phyloP scores from a whole-genome alignment of 2,113 vertebrate species.

The Pelvicachromis taeniatus region DNA sequence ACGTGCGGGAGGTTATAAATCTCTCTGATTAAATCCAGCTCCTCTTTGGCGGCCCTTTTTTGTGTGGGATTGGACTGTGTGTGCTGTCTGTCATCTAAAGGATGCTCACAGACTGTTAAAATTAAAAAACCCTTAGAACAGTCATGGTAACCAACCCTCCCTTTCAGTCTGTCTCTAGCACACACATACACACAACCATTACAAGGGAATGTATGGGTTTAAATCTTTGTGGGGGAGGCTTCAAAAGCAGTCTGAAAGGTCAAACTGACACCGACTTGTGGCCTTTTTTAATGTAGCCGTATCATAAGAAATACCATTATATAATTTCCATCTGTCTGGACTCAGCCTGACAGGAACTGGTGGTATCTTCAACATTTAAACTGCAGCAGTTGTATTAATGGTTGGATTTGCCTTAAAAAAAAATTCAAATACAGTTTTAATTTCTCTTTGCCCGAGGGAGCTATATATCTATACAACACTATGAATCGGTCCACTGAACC shows the following conservation, averaged over 20 bases:
- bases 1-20: conserved; percentile 46
- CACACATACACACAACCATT: background rate
- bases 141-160: conserved; percentile 52
- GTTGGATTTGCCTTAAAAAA: background rate
- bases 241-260: background rate
- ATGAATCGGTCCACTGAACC: background rate
- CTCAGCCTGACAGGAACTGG: background rate
- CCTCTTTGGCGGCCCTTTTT: conserved; percentile 41
- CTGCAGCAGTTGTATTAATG: background rate
- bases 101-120: conserved; percentile 59
- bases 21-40: conserved; percentile 55
- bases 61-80: conserved; percentile 35
- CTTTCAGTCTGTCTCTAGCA: background rate
- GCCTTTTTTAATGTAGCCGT: background rate
- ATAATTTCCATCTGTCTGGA: background rate
- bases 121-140: conserved; percentile 45
- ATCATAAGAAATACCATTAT: background rate
- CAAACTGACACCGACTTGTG: background rate
- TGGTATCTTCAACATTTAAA: background rate
- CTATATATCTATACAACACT: background rate
- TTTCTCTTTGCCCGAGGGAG: background rate
- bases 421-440: background rate
- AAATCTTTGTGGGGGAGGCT: background rate
- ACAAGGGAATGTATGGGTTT: background rate
- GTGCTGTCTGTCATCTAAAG: conserved; percentile 50